phyloP scores from a whole-genome alignment of 2,888 invertebrate species.

The Sericinus montela region DNA sequence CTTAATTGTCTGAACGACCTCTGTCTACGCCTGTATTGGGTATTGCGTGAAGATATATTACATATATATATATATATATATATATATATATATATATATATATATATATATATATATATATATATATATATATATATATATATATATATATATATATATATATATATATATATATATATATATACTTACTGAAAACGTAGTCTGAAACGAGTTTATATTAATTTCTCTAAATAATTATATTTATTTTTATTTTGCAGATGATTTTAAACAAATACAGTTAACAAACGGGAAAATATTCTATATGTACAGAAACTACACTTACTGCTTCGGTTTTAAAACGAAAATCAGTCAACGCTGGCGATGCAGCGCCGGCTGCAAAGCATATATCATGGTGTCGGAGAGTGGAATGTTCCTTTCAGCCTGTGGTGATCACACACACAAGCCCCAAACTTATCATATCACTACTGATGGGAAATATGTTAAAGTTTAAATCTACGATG shows the following conservation, averaged over 20 bases:
- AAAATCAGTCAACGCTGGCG: slow-evolving; percentile 24
- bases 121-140: too few relatives aligned
- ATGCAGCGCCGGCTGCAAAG: slow-evolving; percentile 28
- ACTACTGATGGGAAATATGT: slow-evolving; percentile 20
- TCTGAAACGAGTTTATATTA: neutral
- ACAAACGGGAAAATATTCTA: slow-evolving; percentile 29
- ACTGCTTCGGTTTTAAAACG: slow-evolving; percentile 23
- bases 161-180: too few relatives aligned
- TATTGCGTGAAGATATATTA: too few relatives aligned
- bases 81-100: too few relatives aligned
- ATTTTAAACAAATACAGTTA: slow-evolving; percentile 26
- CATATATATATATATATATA: too few relatives aligned
- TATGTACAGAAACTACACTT: slow-evolving; percentile 32
- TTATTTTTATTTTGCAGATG: slow-evolving; percentile 1
- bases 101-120: too few relatives aligned
- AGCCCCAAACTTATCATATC: slow-evolving; percentile 20
- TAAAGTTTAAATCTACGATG: slow-evolving; percentile 18
- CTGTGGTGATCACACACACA: slow-evolving; percentile 25
- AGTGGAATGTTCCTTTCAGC: slow-evolving; percentile 18
- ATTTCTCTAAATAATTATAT: too few relatives aligned
- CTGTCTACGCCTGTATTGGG: too few relatives aligned
- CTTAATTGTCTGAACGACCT: too few relatives aligned
- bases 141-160: too few relatives aligned
- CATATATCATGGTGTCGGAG: slow-evolving; percentile 20
- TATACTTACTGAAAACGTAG: too few relatives aligned